Percentiles rank a stretch among this genome's conserved stretches.
These are phyloP conservation scores for Bursaphelenchus okinawaensis DNA, from an alignment of 2,888 invertebrate genomes.

Conservation along the genomic window DNA sequence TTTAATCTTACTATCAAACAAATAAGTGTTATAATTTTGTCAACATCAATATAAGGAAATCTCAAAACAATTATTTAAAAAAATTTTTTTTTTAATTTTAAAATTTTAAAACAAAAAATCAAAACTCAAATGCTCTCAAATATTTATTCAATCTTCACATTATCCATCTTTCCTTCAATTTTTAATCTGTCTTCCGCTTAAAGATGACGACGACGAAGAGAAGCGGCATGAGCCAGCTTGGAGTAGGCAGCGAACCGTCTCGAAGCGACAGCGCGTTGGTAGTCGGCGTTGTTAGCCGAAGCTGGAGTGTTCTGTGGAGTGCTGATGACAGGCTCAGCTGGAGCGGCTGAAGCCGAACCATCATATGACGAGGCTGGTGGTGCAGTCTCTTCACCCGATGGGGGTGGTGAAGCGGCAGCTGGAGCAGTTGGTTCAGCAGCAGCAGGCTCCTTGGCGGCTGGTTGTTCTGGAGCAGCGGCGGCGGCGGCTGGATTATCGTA, in stretches of 20 bases:
- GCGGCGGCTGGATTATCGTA: background rate
- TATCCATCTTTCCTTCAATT: background rate
- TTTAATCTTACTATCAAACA: too few relatives aligned
- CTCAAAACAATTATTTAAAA: too few relatives aligned
- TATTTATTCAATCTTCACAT: background rate
- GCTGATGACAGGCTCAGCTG: background rate
- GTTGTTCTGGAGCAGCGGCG: background rate
- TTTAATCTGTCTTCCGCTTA: slow-evolving; percentile 13
- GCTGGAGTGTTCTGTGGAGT: background rate
- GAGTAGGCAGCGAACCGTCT: slow-evolving; percentile 28
- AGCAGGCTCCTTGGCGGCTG: background rate
- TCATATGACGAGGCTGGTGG: background rate
- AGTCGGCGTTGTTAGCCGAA: slow-evolving; percentile 8
- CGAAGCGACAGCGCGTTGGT: slow-evolving; percentile 14
- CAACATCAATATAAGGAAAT: too few relatives aligned
- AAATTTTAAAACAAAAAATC: too few relatives aligned
- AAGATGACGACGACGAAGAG: slow-evolving; percentile 32
- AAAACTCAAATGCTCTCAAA: background rate
- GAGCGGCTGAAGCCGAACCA: slow-evolving; percentile 7
- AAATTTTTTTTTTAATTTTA: too few relatives aligned
- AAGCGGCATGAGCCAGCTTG: slow-evolving; percentile 31
- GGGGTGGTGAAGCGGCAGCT: background rate
- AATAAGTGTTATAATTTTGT: too few relatives aligned
- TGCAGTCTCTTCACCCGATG: background rate
- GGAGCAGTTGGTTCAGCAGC: slow-evolving; percentile 1